phyloP scores from a whole-genome alignment of 2,113 vertebrate species.

The Tamias sibiricus region DNA sequence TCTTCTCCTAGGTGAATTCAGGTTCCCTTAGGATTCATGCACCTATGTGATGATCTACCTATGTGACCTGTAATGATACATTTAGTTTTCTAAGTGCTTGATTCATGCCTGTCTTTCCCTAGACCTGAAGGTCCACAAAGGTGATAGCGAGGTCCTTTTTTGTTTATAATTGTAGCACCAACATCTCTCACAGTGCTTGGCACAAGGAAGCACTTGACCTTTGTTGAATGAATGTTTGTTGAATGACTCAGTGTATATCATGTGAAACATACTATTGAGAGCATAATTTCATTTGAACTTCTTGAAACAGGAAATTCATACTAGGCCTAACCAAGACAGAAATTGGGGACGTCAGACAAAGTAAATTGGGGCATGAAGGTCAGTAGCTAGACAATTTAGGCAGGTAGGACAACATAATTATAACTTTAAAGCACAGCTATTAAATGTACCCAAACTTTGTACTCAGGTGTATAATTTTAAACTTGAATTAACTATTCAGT shows the following conservation, averaged over 20 bases:
- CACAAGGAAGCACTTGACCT: neutral
- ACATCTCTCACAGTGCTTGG: neutral
- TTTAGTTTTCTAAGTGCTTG: neutral
- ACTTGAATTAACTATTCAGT: constrained; percentile 40
- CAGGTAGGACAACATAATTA: constrained; percentile 57
- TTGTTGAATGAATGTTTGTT: neutral
- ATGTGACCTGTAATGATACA: neutral
- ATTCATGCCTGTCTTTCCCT: neutral
- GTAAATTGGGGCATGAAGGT: constrained; percentile 11
- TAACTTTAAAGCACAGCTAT: constrained; percentile 13
- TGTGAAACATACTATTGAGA: neutral
- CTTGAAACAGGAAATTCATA: constrained; percentile 47
- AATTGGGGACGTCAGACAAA: constrained; percentile 5
- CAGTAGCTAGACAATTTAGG: constrained; percentile 50
- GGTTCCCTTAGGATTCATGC: neutral
- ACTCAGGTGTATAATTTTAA: constrained; percentile 60
- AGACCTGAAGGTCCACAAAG: neutral
- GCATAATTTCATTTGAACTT: constrained; percentile 32
- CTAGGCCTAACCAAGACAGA: constrained; percentile 15
- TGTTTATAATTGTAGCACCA: neutral
- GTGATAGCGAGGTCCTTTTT: neutral
- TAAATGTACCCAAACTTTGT: constrained; percentile 59
- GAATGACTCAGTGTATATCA: neutral
- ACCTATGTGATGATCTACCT: neutral
- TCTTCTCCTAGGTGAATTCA: neutral